phyloP scores from a whole-genome alignment of 1,140 invertebrate genomes.

The Lucilia sericata region DNA sequence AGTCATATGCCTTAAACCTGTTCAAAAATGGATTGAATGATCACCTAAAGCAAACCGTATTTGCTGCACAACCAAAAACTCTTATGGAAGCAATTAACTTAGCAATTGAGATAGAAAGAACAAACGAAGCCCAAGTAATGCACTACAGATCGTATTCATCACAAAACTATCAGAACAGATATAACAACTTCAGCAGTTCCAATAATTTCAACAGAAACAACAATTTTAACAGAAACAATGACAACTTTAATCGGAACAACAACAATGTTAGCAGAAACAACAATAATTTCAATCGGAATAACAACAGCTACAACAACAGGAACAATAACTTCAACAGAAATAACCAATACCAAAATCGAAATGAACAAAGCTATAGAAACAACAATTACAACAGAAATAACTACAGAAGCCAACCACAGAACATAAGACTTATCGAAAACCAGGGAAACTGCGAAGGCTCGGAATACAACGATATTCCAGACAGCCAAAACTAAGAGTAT shows the following conservation, averaged over 20 bases:
- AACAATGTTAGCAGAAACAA: background rate
- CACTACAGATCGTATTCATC: background rate
- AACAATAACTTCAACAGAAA: constrained; percentile 1
- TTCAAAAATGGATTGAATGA: constrained; percentile 25
- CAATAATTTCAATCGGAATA: background rate
- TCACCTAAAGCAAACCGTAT: background rate
- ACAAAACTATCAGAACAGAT: background rate
- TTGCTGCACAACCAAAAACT: background rate
- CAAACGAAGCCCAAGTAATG: background rate
- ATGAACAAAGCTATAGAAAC: background rate
- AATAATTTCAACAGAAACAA: constrained; percentile 23
- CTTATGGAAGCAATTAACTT: background rate
- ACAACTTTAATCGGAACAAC: background rate
- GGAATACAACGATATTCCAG: constrained; percentile 1
- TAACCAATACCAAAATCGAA: constrained; percentile 4
- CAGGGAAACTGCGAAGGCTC: constrained; percentile 1
- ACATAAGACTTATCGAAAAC: background rate
- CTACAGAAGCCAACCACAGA: background rate
- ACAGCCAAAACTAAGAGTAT: constrained; percentile 4
- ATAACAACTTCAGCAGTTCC: background rate
- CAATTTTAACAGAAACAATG: constrained; percentile 2
- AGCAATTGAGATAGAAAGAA: background rate
- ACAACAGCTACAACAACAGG: background rate
- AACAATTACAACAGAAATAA: constrained; percentile 15
- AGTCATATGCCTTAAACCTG: background rate